A percentile compares a stretch with the other conserved stretches of the same genome.
Conservation (phyloP, 2,888 invertebrate genomes). For the Drosophila histrio region DNA sequence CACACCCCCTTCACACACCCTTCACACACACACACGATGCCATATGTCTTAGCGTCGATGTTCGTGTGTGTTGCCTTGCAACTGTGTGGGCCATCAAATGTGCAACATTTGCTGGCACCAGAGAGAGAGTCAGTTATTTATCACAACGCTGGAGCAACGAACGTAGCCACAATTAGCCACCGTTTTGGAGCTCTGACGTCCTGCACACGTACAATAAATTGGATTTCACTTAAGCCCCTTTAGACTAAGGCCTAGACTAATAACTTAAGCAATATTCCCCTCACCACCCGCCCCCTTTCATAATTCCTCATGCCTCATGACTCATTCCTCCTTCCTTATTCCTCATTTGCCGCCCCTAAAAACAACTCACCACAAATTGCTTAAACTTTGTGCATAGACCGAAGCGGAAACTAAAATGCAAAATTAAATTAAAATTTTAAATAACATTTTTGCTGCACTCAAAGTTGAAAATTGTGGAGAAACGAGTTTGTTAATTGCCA, state of each 20-base stretch:
- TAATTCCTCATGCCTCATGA: background rate
- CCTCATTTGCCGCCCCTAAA: conserved; percentile 12
- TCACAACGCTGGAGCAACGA: conserved; percentile 18
- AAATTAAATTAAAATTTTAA: conserved; percentile 12
- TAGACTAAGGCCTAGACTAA: conserved; percentile 73
- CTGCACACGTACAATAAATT: conserved; percentile 74
- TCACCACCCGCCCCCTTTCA: background rate
- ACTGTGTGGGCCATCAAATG: conserved; percentile 60
- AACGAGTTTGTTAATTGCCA: conserved; percentile 41
- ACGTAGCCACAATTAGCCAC: conserved; percentile 40
- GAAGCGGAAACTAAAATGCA: background rate
- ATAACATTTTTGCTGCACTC: conserved; percentile 6
- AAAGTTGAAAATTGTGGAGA: conserved; percentile 2
- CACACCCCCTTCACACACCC: conserved; percentile 2
- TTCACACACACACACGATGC: conserved; percentile 41
- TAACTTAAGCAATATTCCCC: conserved; percentile 58
- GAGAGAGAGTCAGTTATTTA: conserved; percentile 27
- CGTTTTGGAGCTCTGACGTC: conserved; percentile 17
- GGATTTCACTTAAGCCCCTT: conserved; percentile 63
- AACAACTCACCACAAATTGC: conserved; percentile 55
- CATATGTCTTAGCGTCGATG: conserved; percentile 49
- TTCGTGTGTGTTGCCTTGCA: conserved; percentile 43
- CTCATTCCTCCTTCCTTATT: background rate
- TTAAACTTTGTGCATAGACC: conserved; percentile 10
- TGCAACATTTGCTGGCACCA: conserved; percentile 62